Evolutionary conservation across 2,113 vertebrate species (phyloP), one percentile per base, ranked within the genome.

Genomic region (Malaclemys terrapin): DNA sequence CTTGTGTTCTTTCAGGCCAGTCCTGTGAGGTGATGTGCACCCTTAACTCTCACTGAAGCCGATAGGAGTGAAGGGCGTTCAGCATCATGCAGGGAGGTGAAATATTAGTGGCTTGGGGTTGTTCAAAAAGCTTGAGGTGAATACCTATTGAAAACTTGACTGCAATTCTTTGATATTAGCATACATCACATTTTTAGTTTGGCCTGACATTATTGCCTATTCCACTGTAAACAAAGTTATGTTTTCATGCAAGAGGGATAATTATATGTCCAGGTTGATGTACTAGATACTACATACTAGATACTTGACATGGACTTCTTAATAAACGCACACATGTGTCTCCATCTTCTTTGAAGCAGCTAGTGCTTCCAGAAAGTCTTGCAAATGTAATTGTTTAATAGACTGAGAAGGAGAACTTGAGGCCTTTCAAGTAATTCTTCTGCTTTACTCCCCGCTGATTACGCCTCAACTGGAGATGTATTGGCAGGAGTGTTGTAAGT

Each of bases 311-410:
- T 5, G 42, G n/a, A 84, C 0, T 1, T 52, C 7, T 80, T 76
- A 53, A 27, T 1, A 50, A 2, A 16, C 10, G 27, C 6, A 25
- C 10, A 3, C 1, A 0, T 0, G 0, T 42, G 42, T 87, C 19
- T 56, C 80, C 4, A 47, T 24, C 19, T 84, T 31, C 35, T 82
- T 31, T 80, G 14, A 87, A 69, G 31, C 11, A 57, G 72, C 29
- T 79, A 14, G 25, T 72, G 87, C 56, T 82, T n/a, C 49, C 59
- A 38, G 54, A 89, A 94, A 85, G 38, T 27, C 8, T 38, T 72
- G n/a, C n/a, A 91, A 85, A 57, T 4, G 2, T 50, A 59, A 84
- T 72, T 89, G 24, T 83, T 14, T 6, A 17, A 92, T 31, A 93
- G 3, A 49, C 17, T 78, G 53, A 72, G 42, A 75, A 76, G 42